phyloP scores from a whole-genome alignment of 2,888 invertebrate genomes.

The Metacarcinus magister region DNA sequence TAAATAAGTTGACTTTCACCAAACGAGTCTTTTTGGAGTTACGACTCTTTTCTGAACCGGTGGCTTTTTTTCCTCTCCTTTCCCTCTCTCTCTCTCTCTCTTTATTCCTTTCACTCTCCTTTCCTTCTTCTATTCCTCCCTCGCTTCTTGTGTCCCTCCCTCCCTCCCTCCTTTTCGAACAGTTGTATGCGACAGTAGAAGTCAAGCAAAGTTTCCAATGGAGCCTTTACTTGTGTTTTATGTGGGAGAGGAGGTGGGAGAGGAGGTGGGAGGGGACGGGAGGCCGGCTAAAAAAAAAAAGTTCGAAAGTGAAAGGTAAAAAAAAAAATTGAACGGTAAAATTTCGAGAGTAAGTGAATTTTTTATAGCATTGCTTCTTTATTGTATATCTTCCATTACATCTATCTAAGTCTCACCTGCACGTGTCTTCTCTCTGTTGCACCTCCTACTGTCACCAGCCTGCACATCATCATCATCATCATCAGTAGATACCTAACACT shows the following conservation, averaged over 20 bases:
- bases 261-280: not conserved
- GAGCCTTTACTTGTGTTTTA: not conserved
- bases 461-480: no score
- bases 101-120: not conserved
- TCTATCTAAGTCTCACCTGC: no score
- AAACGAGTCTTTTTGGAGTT: not conserved
- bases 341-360: not conserved
- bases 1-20: not conserved
- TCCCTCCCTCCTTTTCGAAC: not conserved
- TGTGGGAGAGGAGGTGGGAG: not conserved
- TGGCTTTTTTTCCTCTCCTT: not conserved
- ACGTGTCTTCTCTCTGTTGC: no score
- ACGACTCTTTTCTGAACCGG: not conserved
- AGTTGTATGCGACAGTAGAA: not conserved
- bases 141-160: not conserved
- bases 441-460: no score
- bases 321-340: not conserved
- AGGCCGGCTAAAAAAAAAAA: not conserved
- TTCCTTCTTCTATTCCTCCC: not conserved
- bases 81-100: not conserved
- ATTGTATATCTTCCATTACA: no score
- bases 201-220: slow-evolving; percentile 31
- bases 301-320: no score
- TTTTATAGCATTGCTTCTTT: no score
- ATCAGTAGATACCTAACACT: no score